These are phyloP conservation scores for Ligdia adustata DNA, from an alignment of 2,888 invertebrate species.

Conservation along the genomic window DNA sequence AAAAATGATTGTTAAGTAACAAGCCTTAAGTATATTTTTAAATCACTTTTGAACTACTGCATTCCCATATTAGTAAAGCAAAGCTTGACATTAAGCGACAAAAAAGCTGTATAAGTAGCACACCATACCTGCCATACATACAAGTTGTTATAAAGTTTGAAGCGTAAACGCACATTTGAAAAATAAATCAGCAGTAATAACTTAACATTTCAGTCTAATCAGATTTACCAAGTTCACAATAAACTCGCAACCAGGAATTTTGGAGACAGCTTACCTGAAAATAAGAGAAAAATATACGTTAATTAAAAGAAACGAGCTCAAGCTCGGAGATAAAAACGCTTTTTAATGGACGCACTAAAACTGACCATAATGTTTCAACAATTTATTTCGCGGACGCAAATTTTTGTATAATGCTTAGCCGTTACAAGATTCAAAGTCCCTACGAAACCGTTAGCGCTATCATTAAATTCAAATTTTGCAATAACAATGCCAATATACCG, in stretches of 20 bases:
- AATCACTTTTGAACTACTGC: too few relatives aligned
- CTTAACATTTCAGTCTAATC: conserved; percentile 22
- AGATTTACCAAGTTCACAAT: conserved; percentile 34
- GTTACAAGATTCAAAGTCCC: conserved; percentile 13
- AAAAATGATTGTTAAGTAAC: too few relatives aligned
- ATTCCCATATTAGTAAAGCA: conserved; percentile 3
- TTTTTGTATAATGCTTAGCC: conserved; percentile 18
- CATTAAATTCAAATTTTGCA: background rate
- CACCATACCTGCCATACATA: conserved; percentile 5
- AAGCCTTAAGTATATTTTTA: too few relatives aligned
- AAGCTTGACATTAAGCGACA: conserved; percentile 5
- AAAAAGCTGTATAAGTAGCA: conserved; percentile 11
- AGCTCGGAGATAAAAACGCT: conserved; percentile 35
- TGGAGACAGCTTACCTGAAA: conserved; percentile 41
- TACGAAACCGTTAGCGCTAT: conserved; percentile 18
- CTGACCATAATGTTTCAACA: conserved; percentile 23
- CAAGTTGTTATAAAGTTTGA: background rate
- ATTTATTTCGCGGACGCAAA: conserved; percentile 27
- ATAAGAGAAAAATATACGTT: conserved; percentile 38
- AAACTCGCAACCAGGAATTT: conserved; percentile 20
- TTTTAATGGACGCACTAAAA: conserved; percentile 37
- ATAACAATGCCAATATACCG: too few relatives aligned
- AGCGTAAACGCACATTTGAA: background rate
- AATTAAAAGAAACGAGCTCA: conserved; percentile 41
- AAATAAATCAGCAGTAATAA: conserved; percentile 7